phyloP scores from a whole-genome alignment of 2,113 vertebrate species.

The Catharus minimus region DNA sequence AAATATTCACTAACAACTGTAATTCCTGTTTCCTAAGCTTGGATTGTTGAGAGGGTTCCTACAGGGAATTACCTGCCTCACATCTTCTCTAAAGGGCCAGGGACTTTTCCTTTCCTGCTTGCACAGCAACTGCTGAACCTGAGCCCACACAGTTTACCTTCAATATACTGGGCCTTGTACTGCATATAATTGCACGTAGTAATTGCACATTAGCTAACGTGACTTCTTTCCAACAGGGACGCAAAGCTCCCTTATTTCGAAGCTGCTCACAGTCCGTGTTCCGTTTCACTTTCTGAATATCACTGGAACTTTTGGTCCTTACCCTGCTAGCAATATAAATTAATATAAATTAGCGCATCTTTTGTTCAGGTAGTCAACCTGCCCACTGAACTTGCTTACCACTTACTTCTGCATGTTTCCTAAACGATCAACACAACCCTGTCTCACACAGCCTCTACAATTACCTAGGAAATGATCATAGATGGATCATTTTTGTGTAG shows the following conservation, averaged over 20 bases:
- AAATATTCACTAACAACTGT: background rate
- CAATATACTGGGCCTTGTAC: rapidly evolving
- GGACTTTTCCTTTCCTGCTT: background rate
- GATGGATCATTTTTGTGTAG: background rate
- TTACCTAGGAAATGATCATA: background rate
- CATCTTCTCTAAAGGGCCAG: background rate
- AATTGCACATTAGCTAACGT: background rate
- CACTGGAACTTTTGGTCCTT: background rate
- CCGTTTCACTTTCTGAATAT: background rate
- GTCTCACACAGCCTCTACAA: background rate
- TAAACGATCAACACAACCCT: background rate
- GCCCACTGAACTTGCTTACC: background rate
- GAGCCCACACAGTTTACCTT: too few relatives aligned
- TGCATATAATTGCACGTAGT: background rate
- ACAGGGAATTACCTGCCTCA: background rate
- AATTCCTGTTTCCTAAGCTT: background rate
- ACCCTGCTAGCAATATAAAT: background rate
- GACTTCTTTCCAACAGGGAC: background rate
- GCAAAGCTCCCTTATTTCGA: background rate
- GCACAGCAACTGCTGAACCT: background rate
- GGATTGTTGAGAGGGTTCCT: background rate
- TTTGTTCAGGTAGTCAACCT: background rate
- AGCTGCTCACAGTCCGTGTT: background rate
- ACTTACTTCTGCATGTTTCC: background rate
- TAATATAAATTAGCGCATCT: background rate